Base-by-base conservation (phyloP, 2,888 invertebrate genomes). In the Eupithecia tripunctaria region DNA sequence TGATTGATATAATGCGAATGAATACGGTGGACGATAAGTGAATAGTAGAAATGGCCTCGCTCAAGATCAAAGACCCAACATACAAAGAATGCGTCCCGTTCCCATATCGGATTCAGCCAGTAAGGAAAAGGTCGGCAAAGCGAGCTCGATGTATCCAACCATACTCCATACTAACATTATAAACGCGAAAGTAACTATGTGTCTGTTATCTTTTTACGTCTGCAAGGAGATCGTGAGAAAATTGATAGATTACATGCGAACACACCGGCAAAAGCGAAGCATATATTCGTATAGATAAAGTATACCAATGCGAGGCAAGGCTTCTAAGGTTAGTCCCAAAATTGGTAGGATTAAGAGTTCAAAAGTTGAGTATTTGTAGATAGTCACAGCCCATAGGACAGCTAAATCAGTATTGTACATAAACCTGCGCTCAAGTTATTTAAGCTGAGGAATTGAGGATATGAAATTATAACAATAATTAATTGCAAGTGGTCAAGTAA, bases 51-150 rank as follows among this genome's bases (percentile, higher is more conserved):
- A 14, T 21, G 21, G 25, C 21, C 64, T 21, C 15, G 36, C 27
- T 51, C 65, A 70, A 70, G 68, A 64, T 74, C 65, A 68, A 70
- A 67, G 47, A 68, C 38, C 64, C 27, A 65, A 74, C 62, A 65
- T 21, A 59, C 36, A 64, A 70, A 59, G 60, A 65, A 68, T 59
- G 65, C 64, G 63, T 10, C 62, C 43, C 15, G 10, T 72, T 64
- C 62, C 65, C 72, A 72, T 76, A 77, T 76, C 77, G 21, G n/a
- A 41, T 36, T 21, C 21, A 64, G 38, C 12, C 38, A 41, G 64
- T n/a, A 29, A 21, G n/a, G 36, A 21, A 63, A 63, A 38, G 64
- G 64, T 41, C 38, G 38, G 38, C 2, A 25, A 18, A n/a, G 29
- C 14, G n/a, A 21, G 47, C n/a, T 47, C n/a, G n/a, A 21, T n/a